Percentiles rank a stretch among this genome's conserved stretches.
These are phyloP conservation scores for Corythaeola cristata DNA, from an alignment of 2,113 vertebrate genomes.

Conservation along the genomic window DNA sequence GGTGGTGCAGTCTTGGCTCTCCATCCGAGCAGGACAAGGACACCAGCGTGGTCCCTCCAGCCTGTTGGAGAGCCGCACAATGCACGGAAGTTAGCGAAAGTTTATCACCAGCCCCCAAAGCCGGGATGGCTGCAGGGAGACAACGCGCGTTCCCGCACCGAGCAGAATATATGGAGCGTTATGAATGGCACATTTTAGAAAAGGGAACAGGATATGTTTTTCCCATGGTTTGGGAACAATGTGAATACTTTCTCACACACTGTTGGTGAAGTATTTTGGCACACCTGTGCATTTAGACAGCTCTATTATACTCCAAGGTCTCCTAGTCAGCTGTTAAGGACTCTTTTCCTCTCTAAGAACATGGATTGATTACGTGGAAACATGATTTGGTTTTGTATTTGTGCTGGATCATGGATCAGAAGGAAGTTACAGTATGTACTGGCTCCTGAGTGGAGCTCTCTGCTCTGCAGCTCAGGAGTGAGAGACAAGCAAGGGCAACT, in stretches of 20 bases:
- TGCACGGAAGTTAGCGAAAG: constrained; percentile 36
- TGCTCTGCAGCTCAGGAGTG: constrained; percentile 17
- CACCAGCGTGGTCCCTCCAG: not conserved
- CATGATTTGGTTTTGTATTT: constrained; percentile 74
- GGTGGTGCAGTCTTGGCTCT: not conserved
- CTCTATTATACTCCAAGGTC: constrained; percentile 57
- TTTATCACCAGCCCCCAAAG: not conserved
- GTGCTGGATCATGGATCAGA: constrained; percentile 72
- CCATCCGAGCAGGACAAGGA: not conserved
- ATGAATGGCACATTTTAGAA: not conserved
- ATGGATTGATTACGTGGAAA: constrained; percentile 75
- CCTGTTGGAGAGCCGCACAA: not conserved
- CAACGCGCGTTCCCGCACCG: not conserved
- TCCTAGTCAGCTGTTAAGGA: constrained; percentile 65
- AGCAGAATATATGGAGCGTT: not conserved
- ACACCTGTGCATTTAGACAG: constrained; percentile 59
- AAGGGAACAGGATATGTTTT: constrained; percentile 31
- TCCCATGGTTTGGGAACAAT: constrained; percentile 36
- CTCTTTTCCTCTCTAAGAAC: constrained; percentile 71
- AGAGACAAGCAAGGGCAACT: constrained; percentile 36
- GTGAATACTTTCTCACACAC: constrained; percentile 46
- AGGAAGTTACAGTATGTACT: constrained; percentile 51
- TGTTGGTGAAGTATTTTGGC: constrained; percentile 70
- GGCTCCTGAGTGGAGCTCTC: not conserved
- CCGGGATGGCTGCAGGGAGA: constrained; percentile 29